phyloP scores from a whole-genome alignment of 2,113 vertebrate species.

The Triplophysa dalaica region DNA sequence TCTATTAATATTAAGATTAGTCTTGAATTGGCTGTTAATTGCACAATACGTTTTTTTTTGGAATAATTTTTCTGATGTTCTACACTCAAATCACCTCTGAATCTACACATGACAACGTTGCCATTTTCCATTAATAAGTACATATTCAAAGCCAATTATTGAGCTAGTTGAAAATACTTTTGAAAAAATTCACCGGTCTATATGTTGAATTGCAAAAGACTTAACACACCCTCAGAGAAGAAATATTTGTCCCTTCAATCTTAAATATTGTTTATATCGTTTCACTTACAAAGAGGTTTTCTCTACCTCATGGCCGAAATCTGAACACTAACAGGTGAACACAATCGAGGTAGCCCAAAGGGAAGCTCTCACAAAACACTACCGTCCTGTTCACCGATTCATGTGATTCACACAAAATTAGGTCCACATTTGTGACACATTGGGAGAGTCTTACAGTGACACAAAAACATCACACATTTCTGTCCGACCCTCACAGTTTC shows the following conservation, averaged over 20 bases:
- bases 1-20: slow-evolving; percentile 25
- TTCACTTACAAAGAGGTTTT: slow-evolving; percentile 1
- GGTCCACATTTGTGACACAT: slow-evolving; percentile 40
- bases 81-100: slow-evolving; percentile 23
- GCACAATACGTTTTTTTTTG: not conserved
- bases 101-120: not conserved
- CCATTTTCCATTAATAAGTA: slow-evolving; percentile 20
- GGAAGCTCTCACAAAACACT: slow-evolving; percentile 74
- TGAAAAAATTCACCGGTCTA: slow-evolving; percentile 25
- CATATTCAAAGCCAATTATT: slow-evolving; percentile 18
- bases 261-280: slow-evolving; percentile 15
- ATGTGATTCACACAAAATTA: slow-evolving; percentile 60
- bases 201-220: slow-evolving; percentile 4
- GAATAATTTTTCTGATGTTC: not conserved
- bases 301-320: slow-evolving; percentile 8
- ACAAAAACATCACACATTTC: slow-evolving; percentile 12
- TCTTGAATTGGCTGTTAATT: slow-evolving; percentile 12
- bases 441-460: slow-evolving; percentile 9
- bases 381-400: slow-evolving; percentile 62
- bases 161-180: not conserved
- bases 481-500: slow-evolving; percentile 46
- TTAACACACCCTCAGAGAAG: not conserved
- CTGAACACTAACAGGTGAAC: slow-evolving; percentile 55
- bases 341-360: slow-evolving; percentile 89
- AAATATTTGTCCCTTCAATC: slow-evolving; percentile 7